These are phyloP conservation scores for Drosophila pachea DNA, from an alignment of 1,140 invertebrate genomes.

Conservation along the genomic window DNA sequence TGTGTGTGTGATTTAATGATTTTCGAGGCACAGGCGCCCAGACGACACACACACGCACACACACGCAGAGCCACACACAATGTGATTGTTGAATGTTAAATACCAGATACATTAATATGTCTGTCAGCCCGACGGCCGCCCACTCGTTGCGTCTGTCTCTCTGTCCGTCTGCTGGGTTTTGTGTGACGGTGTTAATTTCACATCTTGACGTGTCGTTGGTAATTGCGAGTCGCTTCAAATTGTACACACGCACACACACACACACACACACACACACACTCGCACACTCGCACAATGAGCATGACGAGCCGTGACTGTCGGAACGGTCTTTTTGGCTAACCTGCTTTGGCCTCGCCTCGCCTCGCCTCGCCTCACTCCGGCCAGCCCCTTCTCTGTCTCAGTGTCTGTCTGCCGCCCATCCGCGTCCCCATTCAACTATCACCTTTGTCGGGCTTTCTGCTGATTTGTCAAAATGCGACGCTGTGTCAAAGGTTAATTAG, in stretches of 20 bases:
- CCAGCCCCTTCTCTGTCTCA: too few relatives aligned
- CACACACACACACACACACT: too few relatives aligned
- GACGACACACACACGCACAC: constrained; percentile 37
- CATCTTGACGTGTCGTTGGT: constrained; percentile 77
- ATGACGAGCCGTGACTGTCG: constrained; percentile 68
- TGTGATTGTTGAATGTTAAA: constrained; percentile 77
- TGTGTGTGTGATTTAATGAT: constrained; percentile 72
- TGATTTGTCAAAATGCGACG: constrained; percentile 69
- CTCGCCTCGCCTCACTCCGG: neutral
- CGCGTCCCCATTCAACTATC: constrained; percentile 33
- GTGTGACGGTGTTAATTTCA: constrained; percentile 77
- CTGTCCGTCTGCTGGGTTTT: constrained; percentile 41
- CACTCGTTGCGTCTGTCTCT: constrained; percentile 22
- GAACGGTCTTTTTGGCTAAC: constrained; percentile 34
- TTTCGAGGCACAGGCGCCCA: constrained; percentile 67
- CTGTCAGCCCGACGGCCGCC: constrained; percentile 39
- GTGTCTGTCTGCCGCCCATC: constrained; percentile 9
- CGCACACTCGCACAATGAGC: constrained; percentile 14
- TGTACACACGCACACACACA: constrained; percentile 53
- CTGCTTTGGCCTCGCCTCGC: neutral
- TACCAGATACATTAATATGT: constrained; percentile 77
- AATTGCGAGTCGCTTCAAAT: constrained; percentile 74
- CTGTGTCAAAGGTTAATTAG: constrained; percentile 73
- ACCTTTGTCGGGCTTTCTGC: constrained; percentile 54
- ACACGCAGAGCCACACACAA: constrained; percentile 30